Evolutionary conservation across 2,797 vertebrate species (phyloP).

Genomic region (Sebastes oblongus): DNA sequence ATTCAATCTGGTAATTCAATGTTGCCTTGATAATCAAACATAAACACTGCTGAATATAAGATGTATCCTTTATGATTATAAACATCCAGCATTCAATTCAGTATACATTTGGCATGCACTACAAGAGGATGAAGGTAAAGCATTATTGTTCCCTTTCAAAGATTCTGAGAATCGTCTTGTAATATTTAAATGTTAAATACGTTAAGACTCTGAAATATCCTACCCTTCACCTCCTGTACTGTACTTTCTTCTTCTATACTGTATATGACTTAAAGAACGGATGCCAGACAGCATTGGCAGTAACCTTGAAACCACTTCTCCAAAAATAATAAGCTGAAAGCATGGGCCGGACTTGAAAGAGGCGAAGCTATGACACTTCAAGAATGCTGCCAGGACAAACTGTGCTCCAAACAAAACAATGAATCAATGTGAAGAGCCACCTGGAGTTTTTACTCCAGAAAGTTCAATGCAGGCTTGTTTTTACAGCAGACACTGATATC

Average conservation of each 20-base stretch:
- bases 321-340: slow-evolving; percentile 70
- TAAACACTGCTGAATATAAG: not conserved
- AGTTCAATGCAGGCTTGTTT: slow-evolving; percentile 64
- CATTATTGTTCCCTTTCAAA: not conserved
- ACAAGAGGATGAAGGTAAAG: not conserved
- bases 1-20: not conserved
- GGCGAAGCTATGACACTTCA: slow-evolving; percentile 63
- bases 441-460: slow-evolving; percentile 70
- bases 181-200: not conserved
- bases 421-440: slow-evolving; percentile 78
- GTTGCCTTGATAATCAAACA: not conserved
- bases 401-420: slow-evolving; percentile 71
- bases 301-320: slow-evolving; percentile 71
- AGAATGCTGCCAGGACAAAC: slow-evolving; percentile 76
- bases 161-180: not conserved
- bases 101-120: not conserved
- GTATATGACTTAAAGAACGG: slow-evolving; percentile 11
- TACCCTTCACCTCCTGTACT: not conserved
- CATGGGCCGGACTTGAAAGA: slow-evolving; percentile 47
- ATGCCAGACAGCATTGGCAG: slow-evolving; percentile 35
- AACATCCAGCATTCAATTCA: not conserved
- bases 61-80: not conserved
- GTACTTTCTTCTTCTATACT: not conserved
- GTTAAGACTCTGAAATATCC: not conserved
- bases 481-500: slow-evolving; percentile 63